Conservation (phyloP, 2,888 invertebrate species). For the Ornithoptera alexandrae region DNA sequence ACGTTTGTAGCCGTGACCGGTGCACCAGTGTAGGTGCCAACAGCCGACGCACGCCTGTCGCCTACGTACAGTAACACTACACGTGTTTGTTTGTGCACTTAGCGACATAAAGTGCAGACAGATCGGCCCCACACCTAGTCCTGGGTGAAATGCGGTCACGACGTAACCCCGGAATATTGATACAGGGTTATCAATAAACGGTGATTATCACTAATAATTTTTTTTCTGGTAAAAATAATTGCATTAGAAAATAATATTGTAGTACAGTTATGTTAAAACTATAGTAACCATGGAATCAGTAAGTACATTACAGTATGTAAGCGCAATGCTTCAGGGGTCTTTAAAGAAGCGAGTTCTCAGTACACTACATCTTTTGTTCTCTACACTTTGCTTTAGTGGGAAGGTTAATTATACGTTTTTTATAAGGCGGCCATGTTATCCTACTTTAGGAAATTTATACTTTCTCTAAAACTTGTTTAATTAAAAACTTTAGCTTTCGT, state of each 20-base stretch:
- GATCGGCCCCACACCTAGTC: slow-evolving; percentile 58
- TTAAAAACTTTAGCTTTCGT: background rate
- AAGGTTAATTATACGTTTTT: background rate
- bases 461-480: background rate
- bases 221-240: background rate
- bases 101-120: slow-evolving; percentile 56
- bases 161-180: slow-evolving; percentile 30
- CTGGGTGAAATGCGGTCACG: slow-evolving; percentile 48
- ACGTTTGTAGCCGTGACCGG: slow-evolving; percentile 1
- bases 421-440: background rate
- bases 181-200: slow-evolving; percentile 10
- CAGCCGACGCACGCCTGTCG: background rate
- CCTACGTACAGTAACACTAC: slow-evolving; percentile 1
- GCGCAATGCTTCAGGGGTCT: background rate
- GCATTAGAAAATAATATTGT: too few relatives aligned
- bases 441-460: background rate
- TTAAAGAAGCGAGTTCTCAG: background rate
- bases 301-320: background rate
- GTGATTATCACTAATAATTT: background rate
- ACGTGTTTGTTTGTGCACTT: slow-evolving; percentile 42
- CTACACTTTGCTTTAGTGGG: slow-evolving; percentile 1
- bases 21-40: slow-evolving; percentile 3
- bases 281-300: background rate
- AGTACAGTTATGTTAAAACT: background rate
- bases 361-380: background rate